Conservation (phyloP, 2,797 vertebrate genomes). For the Arctocebus calabarensis region DNA sequence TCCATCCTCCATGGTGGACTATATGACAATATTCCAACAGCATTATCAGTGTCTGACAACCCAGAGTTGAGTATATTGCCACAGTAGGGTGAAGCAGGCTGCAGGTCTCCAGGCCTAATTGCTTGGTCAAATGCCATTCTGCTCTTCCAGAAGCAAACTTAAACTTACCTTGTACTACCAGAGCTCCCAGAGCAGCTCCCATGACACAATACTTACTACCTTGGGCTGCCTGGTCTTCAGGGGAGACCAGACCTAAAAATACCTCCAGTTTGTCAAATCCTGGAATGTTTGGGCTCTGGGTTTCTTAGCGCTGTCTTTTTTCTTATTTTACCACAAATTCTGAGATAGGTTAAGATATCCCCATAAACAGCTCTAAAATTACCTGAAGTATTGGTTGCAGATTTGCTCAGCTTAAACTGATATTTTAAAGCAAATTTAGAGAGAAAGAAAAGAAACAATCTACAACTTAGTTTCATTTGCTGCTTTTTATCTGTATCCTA, state of each 20-base stretch:
- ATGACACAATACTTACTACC: not conserved
- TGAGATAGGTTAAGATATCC: slow-evolving; percentile 5
- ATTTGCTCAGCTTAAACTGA: not conserved
- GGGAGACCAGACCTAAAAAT: not conserved
- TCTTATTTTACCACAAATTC: not conserved
- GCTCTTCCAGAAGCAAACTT: slow-evolving; percentile 4
- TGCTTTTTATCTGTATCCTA: slow-evolving; percentile 27
- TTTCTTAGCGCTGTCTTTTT: not conserved
- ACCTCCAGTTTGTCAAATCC: not conserved
- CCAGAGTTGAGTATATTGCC: not conserved
- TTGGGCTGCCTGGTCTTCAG: not conserved
- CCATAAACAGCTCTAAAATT: not conserved
- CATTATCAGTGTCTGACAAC: not conserved
- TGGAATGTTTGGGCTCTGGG: not conserved
- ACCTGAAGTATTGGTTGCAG: not conserved
- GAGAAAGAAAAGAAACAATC: not conserved
- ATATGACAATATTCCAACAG: not conserved
- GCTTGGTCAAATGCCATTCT: not conserved
- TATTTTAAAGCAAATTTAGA: slow-evolving; percentile 36
- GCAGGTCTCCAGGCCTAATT: not conserved
- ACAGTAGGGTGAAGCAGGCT: not conserved
- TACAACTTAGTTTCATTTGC: slow-evolving; percentile 12
- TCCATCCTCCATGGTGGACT: not conserved
- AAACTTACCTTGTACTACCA: slow-evolving; percentile 24
- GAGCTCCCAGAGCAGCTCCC: not conserved